Conservation (phyloP, 2,797 vertebrate genomes). For the Peromyscus eremicus region DNA sequence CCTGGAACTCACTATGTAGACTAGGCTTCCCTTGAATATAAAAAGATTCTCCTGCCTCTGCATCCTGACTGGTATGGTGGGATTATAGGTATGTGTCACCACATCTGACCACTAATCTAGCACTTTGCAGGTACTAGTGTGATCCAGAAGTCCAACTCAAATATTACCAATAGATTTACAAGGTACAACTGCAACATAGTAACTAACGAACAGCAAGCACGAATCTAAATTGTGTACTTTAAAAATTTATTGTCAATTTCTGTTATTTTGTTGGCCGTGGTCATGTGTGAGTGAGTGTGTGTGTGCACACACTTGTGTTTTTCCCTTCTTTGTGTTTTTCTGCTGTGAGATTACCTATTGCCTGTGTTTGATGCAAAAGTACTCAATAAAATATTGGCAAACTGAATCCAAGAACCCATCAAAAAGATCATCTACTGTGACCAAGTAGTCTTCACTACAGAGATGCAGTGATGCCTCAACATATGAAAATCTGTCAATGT, state of each 20-base stretch:
- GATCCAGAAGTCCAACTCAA: neutral
- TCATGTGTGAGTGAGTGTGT: neutral
- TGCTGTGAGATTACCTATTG: neutral
- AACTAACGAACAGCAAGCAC: neutral
- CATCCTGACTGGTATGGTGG: neutral
- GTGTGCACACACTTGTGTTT: no score
- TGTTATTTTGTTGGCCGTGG: neutral
- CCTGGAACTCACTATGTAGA: neutral
- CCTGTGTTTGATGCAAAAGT: neutral
- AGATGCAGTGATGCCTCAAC: neutral
- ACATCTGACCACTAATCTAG: neutral
- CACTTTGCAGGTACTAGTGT: neutral
- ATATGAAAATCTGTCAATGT: neutral
- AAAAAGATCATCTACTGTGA: neutral
- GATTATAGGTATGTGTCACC: neutral
- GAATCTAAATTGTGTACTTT: neutral
- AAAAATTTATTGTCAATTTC: neutral
- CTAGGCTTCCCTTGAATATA: neutral
- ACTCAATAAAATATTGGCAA: neutral
- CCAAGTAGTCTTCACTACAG: neutral
- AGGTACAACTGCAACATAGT: neutral
- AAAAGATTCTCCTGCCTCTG: neutral
- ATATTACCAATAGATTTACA: neutral
- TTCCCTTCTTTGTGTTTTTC: neutral
- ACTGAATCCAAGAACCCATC: neutral